Base-by-base conservation (phyloP, 2,797 vertebrate species). In the Karalla daura region DNA sequence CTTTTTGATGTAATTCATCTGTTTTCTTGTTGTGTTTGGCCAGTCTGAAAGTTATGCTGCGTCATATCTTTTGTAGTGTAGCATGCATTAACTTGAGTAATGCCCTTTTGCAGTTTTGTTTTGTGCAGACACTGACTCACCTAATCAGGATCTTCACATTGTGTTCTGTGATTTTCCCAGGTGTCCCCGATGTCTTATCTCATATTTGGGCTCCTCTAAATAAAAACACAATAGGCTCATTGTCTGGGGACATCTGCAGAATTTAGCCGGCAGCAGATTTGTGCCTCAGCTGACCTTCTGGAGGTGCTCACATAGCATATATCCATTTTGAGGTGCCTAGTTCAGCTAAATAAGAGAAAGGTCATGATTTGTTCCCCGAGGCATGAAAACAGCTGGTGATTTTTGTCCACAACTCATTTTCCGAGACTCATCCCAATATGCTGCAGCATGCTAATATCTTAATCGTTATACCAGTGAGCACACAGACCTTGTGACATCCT, bases 291-390 rank as follows among this genome's bases (percentile, higher is more conserved):
- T 86, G 86, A 87, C 87, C 79, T 90, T 88, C 70, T 7, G 8
- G 46, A 78, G 47, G 37, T 61, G 74, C 80, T 56, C 69, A 53
- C 46, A 52, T 21, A 28, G 84, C 83, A 81, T 3, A 54, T 71
- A 11, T 62, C 43, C 74, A 59, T 77, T 76, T 69, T 49, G 76
- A 78, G 50, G 47, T 72, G 46, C 59, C 35, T 9, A 2, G n/a
- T 71, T 85, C 80, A 76, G 82, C 80, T 41, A 52, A 80, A 83
- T 9, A 2, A 78, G 46, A 36, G 58, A 83, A 89, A 86, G 84
- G 81, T 80, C 80, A 60, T 35, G 62, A 63, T 66, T 73, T 28
- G 64, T 35, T 45, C 70, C 76, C 50, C 2, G 39, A 55, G 68
- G 80, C 71, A 41, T 12, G 27, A 46, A 64, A 62, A 74, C 74